Evolutionary conservation across 2,113 vertebrate genomes (phyloP).

Genomic region (Noturus placidus): DNA sequence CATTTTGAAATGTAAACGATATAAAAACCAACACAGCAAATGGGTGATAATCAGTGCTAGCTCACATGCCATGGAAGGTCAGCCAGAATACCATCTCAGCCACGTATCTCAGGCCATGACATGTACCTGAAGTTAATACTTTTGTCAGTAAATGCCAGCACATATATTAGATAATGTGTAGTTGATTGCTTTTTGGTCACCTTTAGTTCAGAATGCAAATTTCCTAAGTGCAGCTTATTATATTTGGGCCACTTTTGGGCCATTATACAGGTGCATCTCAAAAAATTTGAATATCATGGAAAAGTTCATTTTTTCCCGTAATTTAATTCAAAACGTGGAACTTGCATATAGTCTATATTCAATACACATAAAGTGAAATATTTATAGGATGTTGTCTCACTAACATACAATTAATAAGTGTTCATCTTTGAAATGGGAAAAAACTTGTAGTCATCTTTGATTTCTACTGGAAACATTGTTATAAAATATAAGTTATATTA

Average conservation of each 20-base stretch:
- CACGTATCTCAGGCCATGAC: background rate
- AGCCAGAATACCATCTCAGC: background rate
- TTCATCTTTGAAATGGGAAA: background rate
- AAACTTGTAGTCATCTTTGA: too few species aligned
- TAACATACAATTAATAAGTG: background rate
- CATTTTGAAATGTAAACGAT: background rate
- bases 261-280: background rate
- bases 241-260: too few species aligned
- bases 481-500: too few species aligned
- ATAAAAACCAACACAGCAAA: slow-evolving; percentile 60
- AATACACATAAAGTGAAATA: too few species aligned
- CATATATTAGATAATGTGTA: background rate
- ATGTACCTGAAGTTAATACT: background rate
- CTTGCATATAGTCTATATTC: too few species aligned
- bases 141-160: background rate
- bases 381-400: background rate
- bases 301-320: too few species aligned
- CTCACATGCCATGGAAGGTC: background rate
- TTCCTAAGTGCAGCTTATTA: background rate
- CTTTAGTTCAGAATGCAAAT: too few species aligned
- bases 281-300: too few species aligned
- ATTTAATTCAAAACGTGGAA: too few species aligned
- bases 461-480: background rate
- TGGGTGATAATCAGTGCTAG: background rate
- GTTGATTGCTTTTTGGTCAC: background rate